Conservation (phyloP, 2,113 vertebrate genomes). For the Melospiza georgiana region DNA sequence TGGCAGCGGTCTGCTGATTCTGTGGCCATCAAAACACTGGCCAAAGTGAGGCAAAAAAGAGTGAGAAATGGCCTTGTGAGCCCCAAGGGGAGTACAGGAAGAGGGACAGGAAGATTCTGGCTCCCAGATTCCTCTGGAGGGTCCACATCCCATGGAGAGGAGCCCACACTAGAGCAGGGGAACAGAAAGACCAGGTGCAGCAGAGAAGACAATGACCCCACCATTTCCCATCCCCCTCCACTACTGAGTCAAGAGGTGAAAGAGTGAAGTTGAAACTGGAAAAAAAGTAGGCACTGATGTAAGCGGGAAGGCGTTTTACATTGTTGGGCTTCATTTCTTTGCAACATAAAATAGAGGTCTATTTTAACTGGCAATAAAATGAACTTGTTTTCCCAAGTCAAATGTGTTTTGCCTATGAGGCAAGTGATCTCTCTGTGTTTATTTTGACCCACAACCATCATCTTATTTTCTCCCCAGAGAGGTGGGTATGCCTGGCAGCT, state of each 20-base stretch:
- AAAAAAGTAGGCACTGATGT: neutral
- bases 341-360: too few relatives aligned
- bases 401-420: neutral
- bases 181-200: fast-evolving
- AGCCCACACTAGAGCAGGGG: fast-evolving
- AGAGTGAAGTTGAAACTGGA: neutral
- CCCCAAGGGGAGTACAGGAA: fast-evolving
- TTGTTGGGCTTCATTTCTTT: neutral
- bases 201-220: fast-evolving
- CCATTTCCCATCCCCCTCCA: fast-evolving
- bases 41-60: fast-evolving
- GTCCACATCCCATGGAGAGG: fast-evolving
- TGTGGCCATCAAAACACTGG: neutral
- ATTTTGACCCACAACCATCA: neutral
- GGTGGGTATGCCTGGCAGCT: neutral
- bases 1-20: neutral
- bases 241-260: fast-evolving
- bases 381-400: neutral
- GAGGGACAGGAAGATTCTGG: neutral
- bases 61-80: neutral
- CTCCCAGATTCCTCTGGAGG: neutral
- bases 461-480: neutral
- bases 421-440: neutral
- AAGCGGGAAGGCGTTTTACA: fast-evolving
- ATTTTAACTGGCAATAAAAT: neutral